Conservation (phyloP, 92 coral and sea anemone species). For the Heteractis magnifica region DNA sequence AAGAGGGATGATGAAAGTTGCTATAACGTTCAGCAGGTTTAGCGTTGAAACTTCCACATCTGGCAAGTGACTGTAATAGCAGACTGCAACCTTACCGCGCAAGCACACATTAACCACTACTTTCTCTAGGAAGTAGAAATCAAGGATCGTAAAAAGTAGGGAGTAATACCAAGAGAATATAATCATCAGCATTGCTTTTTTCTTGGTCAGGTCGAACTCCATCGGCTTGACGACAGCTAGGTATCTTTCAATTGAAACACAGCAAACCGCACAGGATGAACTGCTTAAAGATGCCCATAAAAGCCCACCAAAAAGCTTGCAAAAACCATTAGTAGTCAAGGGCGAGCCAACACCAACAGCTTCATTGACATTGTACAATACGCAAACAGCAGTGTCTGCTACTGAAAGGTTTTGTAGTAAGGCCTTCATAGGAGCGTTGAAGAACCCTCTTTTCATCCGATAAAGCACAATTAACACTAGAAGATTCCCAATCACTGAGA, state of each 20-base stretch:
- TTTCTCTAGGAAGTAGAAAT: conserved; percentile 66
- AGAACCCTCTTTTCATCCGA: conserved; percentile 62
- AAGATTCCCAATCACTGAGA: conserved; percentile 66
- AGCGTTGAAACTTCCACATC: conserved; percentile 58
- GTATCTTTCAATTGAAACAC: conserved; percentile 84
- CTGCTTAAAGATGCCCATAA: conserved; percentile 63
- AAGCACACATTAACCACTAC: conserved; percentile 50
- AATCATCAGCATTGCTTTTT: conserved; percentile 62
- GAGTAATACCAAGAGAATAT: conserved; percentile 83
- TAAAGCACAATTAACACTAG: conserved; percentile 67
- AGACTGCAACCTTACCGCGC: conserved; percentile 50
- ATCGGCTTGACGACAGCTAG: conserved; percentile 84
- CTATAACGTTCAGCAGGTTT: conserved; percentile 51
- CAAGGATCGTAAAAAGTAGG: conserved; percentile 63
- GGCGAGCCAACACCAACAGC: conserved; percentile 52
- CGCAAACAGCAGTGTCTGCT: conserved; percentile 78
- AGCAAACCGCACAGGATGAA: conserved; percentile 71
- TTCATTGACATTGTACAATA: conserved; percentile 74
- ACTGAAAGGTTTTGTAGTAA: conserved; percentile 68
- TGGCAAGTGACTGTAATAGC: conserved; percentile 51
- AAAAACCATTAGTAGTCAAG: conserved; percentile 45
- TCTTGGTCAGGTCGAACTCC: conserved; percentile 62
- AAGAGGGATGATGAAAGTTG: conserved; percentile 71
- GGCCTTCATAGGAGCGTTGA: conserved; percentile 59
- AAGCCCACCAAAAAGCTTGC: conserved; percentile 70